Evolutionary conservation across 2,888 invertebrate species (phyloP), one percentile per base, ranked within the genome.

Genomic region (Schrankia costaestrigalis): DNA sequence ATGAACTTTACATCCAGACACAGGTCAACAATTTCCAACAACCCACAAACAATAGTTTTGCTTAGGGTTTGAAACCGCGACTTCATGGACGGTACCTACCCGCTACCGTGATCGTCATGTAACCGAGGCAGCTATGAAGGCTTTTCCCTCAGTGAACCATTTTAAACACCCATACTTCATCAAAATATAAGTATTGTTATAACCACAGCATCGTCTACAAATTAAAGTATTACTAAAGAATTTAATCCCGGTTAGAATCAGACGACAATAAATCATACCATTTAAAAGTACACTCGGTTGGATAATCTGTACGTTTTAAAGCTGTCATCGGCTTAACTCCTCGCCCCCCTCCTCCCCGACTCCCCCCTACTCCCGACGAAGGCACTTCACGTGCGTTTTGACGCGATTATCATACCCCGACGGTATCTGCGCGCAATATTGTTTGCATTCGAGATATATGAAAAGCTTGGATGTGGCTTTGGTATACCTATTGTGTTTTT

Each of bases 381-480:
- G 71, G 71, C 75, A 77, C 84, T 85, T 82, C 83, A 84, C 83
- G 85, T 85, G 85, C 86, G 85, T 86, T 86, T 86, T 87, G 85
- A 87, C 84, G 84, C 84, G 86, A 87, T 87, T 87, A 87, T 85
- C 84, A 84, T 84, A 83, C 81, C 77, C 80, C 71, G 77, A 56
- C 80, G 69, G 80, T 82, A 85, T 85, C 84, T 81, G 76, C 65
- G 78, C 74, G 80, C 84, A 81, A 84, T 86, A 84, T 85, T 83
- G 85, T 85, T 80, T 77, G 80, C 46, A 46, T 48, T 53, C 11
- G 44, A 32, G 30, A 56, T 58, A 29, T 12, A 18, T 1, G 11
- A 32, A 35, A 13, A 2, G 19, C 31, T 41, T 60, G 67, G 70
- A 74, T 68, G 50, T 28, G 72, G 56, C 43, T 36, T n/a, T n/a